Conservation (phyloP, 2,797 vertebrate genomes). For the Cirrhinus molitorella region DNA sequence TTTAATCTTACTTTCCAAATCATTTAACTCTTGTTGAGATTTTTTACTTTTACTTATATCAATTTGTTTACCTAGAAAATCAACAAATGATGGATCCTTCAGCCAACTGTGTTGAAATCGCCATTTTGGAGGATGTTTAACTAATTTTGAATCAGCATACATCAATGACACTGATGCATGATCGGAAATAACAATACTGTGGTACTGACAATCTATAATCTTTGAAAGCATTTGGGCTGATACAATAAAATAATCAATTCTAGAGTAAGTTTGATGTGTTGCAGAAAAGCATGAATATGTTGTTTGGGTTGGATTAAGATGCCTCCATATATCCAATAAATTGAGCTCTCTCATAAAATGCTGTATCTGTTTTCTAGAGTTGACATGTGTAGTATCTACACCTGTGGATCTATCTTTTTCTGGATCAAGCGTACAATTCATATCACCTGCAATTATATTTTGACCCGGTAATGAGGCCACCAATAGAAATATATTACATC, state of each 20-base stretch:
- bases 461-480: neutral
- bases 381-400: slow-evolving; percentile 17
- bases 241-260: slow-evolving; percentile 13
- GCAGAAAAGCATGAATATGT: slow-evolving; percentile 13
- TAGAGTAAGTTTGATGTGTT: neutral
- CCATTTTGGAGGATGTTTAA: too few species aligned
- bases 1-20: too few species aligned
- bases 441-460: slow-evolving; percentile 31
- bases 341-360: slow-evolving; percentile 42
- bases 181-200: too few species aligned
- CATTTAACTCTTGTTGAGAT: too few species aligned
- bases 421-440: slow-evolving; percentile 31
- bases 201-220: slow-evolving; percentile 15
- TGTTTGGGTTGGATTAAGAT: neutral
- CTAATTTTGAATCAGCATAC: too few species aligned
- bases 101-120: too few species aligned
- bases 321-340: slow-evolving; percentile 35
- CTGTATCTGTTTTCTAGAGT: slow-evolving; percentile 17
- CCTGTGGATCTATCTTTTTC: slow-evolving; percentile 36
- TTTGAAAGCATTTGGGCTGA: slow-evolving; percentile 10
- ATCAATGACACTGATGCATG: too few species aligned
- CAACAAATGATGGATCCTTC: too few species aligned
- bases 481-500: slow-evolving; percentile 4
- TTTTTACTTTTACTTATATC: too few species aligned
- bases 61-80: too few species aligned